phyloP scores from a whole-genome alignment of 2,888 invertebrate genomes.

The Argyra leucocephala region DNA sequence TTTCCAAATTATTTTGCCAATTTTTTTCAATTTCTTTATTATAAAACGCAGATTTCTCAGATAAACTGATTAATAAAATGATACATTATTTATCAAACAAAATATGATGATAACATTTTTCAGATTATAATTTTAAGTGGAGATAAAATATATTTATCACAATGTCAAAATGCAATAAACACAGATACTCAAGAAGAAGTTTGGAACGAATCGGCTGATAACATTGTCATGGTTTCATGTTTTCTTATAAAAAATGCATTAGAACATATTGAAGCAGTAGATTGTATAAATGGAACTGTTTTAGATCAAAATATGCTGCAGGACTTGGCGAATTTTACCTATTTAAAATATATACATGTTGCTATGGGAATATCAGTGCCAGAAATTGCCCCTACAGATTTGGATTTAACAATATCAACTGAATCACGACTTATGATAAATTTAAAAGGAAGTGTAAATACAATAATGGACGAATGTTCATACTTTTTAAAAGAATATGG shows the following conservation, averaged over 20 bases:
- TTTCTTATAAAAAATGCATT: conserved; percentile 66
- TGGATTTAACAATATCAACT: conserved; percentile 73
- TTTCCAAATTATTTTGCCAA: too few relatives aligned
- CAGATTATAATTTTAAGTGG: conserved; percentile 69
- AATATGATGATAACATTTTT: neutral
- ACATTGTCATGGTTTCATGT: conserved; percentile 77
- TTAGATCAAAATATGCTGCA: conserved; percentile 66
- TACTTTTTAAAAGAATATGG: conserved; percentile 76
- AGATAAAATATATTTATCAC: conserved; percentile 78
- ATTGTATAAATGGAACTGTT: conserved; percentile 80
- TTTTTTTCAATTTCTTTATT: too few relatives aligned
- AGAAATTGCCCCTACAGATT: conserved; percentile 68
- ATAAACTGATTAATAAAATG: too few relatives aligned
- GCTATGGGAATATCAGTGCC: conserved; percentile 61
- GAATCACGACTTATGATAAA: conserved; percentile 79
- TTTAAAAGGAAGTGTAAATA: conserved; percentile 82
- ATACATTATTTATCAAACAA: too few relatives aligned
- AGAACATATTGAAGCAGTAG: conserved; percentile 66
- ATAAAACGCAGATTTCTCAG: too few relatives aligned
- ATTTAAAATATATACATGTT: conserved; percentile 67
- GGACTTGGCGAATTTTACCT: conserved; percentile 78
- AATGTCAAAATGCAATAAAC: conserved; percentile 68
- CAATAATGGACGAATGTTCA: conserved; percentile 76
- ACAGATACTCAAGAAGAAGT: conserved; percentile 59
- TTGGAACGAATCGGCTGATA: conserved; percentile 73